phyloP scores from a whole-genome alignment of 2,797 vertebrate species.

The Lindbergichthys nudifrons region DNA sequence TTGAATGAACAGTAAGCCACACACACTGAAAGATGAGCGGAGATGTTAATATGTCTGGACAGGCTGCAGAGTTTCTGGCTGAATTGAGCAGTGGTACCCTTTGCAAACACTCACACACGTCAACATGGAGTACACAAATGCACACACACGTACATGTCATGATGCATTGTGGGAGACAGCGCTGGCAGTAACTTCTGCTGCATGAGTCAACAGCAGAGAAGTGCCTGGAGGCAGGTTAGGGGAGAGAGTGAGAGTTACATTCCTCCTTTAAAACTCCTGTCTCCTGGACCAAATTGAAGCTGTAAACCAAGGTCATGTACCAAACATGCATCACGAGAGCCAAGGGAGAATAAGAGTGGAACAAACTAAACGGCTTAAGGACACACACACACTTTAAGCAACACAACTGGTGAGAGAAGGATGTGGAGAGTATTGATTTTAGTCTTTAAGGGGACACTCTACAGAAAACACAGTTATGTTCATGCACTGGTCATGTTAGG shows the following conservation, averaged over 20 bases:
- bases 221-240: conserved; percentile 30
- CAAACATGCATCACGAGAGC: conserved; percentile 1
- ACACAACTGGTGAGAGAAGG: conserved; percentile 4
- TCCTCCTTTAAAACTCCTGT: conserved; percentile 25
- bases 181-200: conserved; percentile 52
- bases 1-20: not conserved
- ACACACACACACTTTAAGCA: not conserved
- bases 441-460: not conserved
- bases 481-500: no score
- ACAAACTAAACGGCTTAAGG: not conserved
- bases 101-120: conserved; percentile 36
- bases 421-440: not conserved
- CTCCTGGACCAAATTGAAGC: conserved; percentile 23
- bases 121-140: conserved; percentile 18
- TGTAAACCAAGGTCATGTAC: conserved; percentile 20
- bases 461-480: no score
- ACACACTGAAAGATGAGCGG: conserved; percentile 33
- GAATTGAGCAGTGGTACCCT: conserved; percentile 30
- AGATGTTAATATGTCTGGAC: conserved; percentile 54
- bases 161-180: conserved; percentile 50
- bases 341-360: not conserved
- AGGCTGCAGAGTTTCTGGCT: conserved; percentile 54
- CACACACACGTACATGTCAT: conserved; percentile 39
- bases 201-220: conserved; percentile 51
- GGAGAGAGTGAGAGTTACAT: not conserved